These are phyloP conservation scores for Oopsacas minuta DNA, from an alignment of 37 sponge, comb jelly and placozoan species.

Conservation along the genomic window DNA sequence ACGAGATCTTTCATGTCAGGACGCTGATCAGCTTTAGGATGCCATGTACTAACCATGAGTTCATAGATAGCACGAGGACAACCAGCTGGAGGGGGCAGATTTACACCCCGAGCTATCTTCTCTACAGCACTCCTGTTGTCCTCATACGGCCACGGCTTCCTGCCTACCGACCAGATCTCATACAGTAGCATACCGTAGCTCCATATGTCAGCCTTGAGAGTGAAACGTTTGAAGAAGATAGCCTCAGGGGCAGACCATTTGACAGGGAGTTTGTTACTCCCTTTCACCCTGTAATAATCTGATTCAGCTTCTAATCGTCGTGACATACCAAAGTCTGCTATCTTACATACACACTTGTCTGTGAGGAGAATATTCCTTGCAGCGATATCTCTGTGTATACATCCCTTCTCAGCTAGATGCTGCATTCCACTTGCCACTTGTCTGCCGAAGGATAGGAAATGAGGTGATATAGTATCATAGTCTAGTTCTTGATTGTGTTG, in stretches of 20 bases:
- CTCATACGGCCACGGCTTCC: conserved; percentile 15
- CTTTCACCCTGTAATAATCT: background rate
- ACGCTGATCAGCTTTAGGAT: background rate
- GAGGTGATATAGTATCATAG: background rate
- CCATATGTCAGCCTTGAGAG: background rate
- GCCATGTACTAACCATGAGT: conserved; percentile 12
- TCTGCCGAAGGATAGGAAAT: conserved; percentile 29
- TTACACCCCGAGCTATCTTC: background rate
- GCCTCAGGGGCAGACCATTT: conserved; percentile 14
- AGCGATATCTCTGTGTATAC: conserved; percentile 54
- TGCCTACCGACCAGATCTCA: conserved; percentile 7
- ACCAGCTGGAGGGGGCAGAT: background rate
- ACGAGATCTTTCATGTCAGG: background rate
- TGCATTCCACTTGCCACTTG: conserved; percentile 48
- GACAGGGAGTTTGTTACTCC: background rate
- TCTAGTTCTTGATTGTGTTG: background rate
- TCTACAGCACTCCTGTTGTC: background rate
- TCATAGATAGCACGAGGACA: background rate
- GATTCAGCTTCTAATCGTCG: background rate
- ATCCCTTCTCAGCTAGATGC: conserved; percentile 35
- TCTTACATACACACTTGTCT: conserved; percentile 41
- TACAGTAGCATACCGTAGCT: conserved; percentile 18
- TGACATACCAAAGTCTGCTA: conserved; percentile 18
- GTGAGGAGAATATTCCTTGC: conserved; percentile 48
- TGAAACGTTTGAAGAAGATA: conserved; percentile 2